These are phyloP conservation scores for Netelia virgata DNA, from an alignment of 2,888 invertebrate genomes.

Conservation along the genomic window DNA sequence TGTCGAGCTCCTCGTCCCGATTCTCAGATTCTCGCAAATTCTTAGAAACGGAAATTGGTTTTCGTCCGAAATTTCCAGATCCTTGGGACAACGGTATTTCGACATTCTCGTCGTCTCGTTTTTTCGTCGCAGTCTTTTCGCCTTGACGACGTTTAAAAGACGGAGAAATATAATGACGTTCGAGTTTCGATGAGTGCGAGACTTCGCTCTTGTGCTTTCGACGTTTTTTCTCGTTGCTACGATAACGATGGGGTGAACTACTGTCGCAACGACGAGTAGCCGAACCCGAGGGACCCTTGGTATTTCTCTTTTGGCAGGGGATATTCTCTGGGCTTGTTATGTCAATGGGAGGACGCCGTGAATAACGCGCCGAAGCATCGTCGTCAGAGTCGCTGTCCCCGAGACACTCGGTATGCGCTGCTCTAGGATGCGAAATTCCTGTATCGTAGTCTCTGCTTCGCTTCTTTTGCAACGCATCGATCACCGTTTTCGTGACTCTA, in stretches of 20 bases:
- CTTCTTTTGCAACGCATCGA: conserved; percentile 60
- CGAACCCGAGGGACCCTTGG: conserved; percentile 38
- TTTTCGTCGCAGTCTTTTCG: conserved; percentile 14
- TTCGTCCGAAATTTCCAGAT: neutral
- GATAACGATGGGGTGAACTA: conserved; percentile 33
- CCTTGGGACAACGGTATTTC: neutral
- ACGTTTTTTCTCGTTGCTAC: conserved; percentile 41
- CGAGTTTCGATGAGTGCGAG: conserved; percentile 76
- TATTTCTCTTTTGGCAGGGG: neutral
- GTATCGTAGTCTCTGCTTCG: conserved; percentile 32
- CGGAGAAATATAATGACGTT: conserved; percentile 2
- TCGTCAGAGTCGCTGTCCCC: conserved; percentile 37
- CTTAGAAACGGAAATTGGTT: neutral
- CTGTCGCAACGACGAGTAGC: conserved; percentile 52
- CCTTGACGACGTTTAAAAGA: conserved; percentile 22
- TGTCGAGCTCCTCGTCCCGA: neutral
- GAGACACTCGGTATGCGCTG: conserved; percentile 11
- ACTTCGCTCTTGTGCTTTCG: conserved; percentile 60
- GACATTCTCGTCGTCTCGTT: neutral
- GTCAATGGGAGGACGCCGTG: conserved; percentile 15
- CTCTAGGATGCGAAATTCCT: conserved; percentile 8
- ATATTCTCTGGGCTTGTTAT: neutral
- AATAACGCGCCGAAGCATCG: conserved; percentile 6
- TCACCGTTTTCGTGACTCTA: conserved; percentile 70
- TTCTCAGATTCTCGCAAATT: neutral